phyloP scores from a whole-genome alignment of 2,797 vertebrate species.

The Merluccius polli region DNA sequence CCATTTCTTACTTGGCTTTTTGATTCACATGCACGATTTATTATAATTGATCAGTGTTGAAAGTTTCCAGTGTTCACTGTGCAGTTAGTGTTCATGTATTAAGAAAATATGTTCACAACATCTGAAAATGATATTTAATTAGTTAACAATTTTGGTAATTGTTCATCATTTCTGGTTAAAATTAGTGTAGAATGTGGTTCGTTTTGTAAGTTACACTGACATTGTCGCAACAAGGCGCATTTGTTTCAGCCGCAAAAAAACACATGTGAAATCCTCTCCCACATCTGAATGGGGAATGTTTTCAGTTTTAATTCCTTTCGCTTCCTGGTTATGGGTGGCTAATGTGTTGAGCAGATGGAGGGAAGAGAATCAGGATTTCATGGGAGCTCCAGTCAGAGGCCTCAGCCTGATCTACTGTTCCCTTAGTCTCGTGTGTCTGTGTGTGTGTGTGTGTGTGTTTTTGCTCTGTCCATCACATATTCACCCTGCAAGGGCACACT shows the following conservation, averaged over 20 bases:
- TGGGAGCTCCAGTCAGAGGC: constrained; percentile 55
- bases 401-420: constrained; percentile 62
- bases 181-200: too few species aligned
- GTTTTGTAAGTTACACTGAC: not conserved
- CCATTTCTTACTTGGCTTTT: not conserved
- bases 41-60: not conserved
- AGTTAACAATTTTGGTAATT: too few species aligned
- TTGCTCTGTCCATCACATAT: not conserved
- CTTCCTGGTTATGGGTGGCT: constrained; percentile 33
- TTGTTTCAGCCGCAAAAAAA: not conserved
- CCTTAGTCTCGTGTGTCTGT: constrained; percentile 36
- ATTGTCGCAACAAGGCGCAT: not conserved
- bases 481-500: not conserved
- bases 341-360: constrained; percentile 83
- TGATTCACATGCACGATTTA: not conserved
- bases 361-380: constrained; percentile 62
- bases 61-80: not conserved
- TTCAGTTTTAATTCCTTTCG: constrained; percentile 19
- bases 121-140: too few species aligned
- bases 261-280: constrained; percentile 12
- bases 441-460: not conserved
- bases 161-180: too few species aligned
- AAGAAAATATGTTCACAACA: not conserved
- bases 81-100: not conserved
- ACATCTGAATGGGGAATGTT: constrained; percentile 12